These are phyloP conservation scores for Carassius carassius DNA, from an alignment of 2,113 vertebrate species.

Conservation along the genomic window DNA sequence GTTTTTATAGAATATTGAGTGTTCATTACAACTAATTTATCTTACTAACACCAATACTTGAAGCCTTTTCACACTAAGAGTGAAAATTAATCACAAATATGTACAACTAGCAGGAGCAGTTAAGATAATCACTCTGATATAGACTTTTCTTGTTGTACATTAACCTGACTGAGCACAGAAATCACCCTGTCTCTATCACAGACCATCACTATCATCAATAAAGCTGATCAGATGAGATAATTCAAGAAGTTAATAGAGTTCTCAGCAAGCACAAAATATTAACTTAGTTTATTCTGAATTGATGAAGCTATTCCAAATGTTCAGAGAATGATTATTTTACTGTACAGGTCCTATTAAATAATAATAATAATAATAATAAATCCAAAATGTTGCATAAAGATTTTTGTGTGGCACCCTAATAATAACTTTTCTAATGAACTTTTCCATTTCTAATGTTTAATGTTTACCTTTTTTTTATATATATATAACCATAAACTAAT, in stretches of 20 bases:
- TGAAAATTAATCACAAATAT: not conserved
- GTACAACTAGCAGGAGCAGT: not conserved
- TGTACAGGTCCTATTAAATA: too few species aligned
- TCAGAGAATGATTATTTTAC: not conserved
- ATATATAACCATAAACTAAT: not conserved
- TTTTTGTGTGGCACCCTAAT: not conserved
- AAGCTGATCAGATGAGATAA: not conserved
- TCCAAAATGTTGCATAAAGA: not conserved
- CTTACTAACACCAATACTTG: too few species aligned
- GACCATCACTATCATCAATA: not conserved
- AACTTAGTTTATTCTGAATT: not conserved
- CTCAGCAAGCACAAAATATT: not conserved
- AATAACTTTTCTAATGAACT: not conserved
- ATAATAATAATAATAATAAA: too few species aligned
- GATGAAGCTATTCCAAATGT: not conserved
- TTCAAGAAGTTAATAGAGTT: not conserved
- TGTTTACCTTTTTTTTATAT: not conserved
- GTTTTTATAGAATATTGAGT: not conserved
- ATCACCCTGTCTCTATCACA: not conserved
- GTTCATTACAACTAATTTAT: too few species aligned
- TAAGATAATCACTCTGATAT: not conserved
- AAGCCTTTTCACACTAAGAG: not conserved
- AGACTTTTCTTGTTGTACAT: not conserved
- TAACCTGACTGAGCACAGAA: conserved; percentile 2
- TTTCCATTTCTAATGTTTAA: not conserved